phyloP scores from a whole-genome alignment of 37 sponge, comb jelly and placozoan species.

The Amphimedon queenslandica region DNA sequence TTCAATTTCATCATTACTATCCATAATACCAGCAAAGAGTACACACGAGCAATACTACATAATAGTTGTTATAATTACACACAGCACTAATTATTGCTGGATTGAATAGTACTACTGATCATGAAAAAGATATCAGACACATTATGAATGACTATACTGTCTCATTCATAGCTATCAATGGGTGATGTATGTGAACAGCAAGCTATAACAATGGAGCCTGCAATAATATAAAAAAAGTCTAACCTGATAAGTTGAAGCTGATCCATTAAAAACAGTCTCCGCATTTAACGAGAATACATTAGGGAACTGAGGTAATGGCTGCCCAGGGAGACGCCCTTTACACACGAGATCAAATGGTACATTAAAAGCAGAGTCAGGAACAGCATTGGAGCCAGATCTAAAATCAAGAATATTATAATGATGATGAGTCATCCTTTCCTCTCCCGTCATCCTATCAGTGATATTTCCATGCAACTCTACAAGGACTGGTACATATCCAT shows the following conservation, averaged over 20 bases:
- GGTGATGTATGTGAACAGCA: no score
- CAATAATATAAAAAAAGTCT: no score
- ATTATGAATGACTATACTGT: no score
- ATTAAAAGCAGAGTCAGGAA: slow-evolving; percentile 33
- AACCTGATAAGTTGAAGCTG: neutral
- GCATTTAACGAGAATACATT: slow-evolving; percentile 15
- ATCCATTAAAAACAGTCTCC: slow-evolving; percentile 4
- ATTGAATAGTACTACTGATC: no score
- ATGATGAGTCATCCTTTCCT: neutral
- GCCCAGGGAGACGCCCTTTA: slow-evolving; percentile 23
- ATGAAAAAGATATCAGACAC: no score
- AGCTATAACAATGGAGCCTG: no score
- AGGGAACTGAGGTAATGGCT: slow-evolving; percentile 29
- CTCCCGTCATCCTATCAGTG: neutral
- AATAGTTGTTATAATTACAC: no score
- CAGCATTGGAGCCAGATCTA: slow-evolving; percentile 27
- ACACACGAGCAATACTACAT: no score
- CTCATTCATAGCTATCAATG: no score
- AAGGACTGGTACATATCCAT: neutral
- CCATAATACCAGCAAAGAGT: no score
- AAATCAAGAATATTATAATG: slow-evolving; percentile 30
- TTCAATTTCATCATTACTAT: no score
- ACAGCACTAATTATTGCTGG: no score
- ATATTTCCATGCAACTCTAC: neutral
- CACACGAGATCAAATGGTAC: slow-evolving; percentile 55